Conservation (phyloP, 1,140 invertebrate genomes). For the Diabrotica virgifera region DNA sequence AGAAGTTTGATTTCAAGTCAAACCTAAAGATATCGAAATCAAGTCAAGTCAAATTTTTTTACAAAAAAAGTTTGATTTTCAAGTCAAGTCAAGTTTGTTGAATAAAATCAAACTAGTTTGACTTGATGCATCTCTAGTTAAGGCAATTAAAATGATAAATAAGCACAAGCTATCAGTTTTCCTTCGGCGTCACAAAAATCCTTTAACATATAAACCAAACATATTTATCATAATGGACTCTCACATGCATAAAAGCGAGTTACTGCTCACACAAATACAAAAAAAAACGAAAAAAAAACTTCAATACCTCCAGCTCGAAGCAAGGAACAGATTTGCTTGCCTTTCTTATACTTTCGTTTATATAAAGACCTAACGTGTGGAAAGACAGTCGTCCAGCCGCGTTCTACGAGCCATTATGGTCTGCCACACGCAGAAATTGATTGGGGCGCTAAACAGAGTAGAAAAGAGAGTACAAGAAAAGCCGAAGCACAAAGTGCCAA, state of each 20-base stretch:
- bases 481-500: constrained; percentile 1
- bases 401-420: background rate
- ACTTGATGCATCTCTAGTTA: no score
- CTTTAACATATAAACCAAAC: background rate
- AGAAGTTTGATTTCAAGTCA: no score
- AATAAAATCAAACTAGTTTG: no score
- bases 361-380: constrained; percentile 2
- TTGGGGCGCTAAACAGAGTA: background rate
- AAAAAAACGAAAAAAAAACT: background rate
- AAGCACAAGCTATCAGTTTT: background rate
- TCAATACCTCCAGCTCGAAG: background rate
- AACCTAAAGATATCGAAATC: no score
- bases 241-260: background rate
- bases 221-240: background rate
- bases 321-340: background rate
- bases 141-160: background rate
- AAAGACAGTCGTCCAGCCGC: background rate
- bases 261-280: background rate
- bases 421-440: background rate
- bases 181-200: background rate
- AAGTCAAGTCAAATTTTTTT: no score
- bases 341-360: constrained; percentile 1
- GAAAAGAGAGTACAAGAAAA: background rate
- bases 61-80: no score
- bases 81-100: no score